phyloP scores from a whole-genome alignment of 2,113 vertebrate genomes.

The Crotalus viridis region DNA sequence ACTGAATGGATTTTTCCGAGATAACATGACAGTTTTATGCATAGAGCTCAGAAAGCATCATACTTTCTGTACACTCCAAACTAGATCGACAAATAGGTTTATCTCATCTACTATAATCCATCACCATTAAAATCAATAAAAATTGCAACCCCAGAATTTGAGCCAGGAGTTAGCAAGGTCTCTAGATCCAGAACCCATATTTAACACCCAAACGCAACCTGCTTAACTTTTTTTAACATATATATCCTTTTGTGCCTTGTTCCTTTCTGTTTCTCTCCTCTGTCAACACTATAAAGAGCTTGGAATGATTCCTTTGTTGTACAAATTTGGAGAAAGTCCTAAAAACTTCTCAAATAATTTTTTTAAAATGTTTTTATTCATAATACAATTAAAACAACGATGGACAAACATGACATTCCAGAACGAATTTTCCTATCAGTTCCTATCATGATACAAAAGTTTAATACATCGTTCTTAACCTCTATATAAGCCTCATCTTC shows the following conservation, averaged over 20 bases:
- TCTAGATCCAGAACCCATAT: background rate
- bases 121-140: background rate
- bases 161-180: background rate
- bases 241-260: background rate
- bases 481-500: no score
- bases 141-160: background rate
- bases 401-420: no score
- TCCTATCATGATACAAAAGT: no score
- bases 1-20: conserved; percentile 4
- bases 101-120: background rate
- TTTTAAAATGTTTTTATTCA: no score
- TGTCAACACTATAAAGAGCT: background rate
- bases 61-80: background rate
- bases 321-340: no score
- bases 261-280: background rate
- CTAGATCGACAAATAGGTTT: conserved; percentile 22
- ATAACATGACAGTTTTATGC: conserved; percentile 29
- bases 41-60: background rate
- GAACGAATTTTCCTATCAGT: no score
- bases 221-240: background rate
- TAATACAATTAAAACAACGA: no score
- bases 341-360: background rate
- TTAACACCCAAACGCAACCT: background rate
- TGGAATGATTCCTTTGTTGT: background rate
- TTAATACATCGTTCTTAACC: no score